A percentile compares a stretch with the other conserved stretches of the same genome.
These are phyloP conservation scores for Leucoptera coffeella DNA, from an alignment of 2,888 invertebrate species.

Conservation along the genomic window DNA sequence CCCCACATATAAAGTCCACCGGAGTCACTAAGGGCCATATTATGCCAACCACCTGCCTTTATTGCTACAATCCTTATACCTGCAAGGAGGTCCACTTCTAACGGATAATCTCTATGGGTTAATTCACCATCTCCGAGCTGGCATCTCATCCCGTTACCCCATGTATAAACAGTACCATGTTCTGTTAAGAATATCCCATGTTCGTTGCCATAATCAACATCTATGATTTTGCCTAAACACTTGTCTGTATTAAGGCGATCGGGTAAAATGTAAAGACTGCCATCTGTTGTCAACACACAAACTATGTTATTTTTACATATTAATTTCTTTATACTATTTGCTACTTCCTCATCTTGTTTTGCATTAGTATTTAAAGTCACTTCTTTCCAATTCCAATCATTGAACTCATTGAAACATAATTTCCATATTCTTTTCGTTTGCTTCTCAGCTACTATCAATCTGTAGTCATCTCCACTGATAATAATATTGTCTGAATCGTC, in stretches of 20 bases:
- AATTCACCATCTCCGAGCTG: constrained; percentile 79
- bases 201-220: constrained; percentile 73
- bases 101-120: constrained; percentile 57
- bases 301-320: constrained; percentile 13
- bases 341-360: constrained; percentile 10
- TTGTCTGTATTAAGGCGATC: constrained; percentile 52
- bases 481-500: constrained; percentile 8
- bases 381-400: constrained; percentile 7
- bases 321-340: constrained; percentile 15
- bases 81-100: constrained; percentile 63
- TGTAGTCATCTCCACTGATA: constrained; percentile 25
- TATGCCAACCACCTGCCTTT: constrained; percentile 84
- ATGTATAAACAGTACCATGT: constrained; percentile 69
- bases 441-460: constrained; percentile 15
- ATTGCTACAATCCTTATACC: constrained; percentile 68
- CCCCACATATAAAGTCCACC: constrained; percentile 90
- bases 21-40: constrained; percentile 66
- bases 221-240: constrained; percentile 44
- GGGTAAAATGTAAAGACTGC: constrained; percentile 56
- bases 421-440: constrained; percentile 15
- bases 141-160: constrained; percentile 81
- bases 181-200: constrained; percentile 68
- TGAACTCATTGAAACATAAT: constrained; percentile 14
- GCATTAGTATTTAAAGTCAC: constrained; percentile 11
- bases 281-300: constrained; percentile 14